These are phyloP conservation scores for Dendrolimus punctatus DNA, from an alignment of 1,140 invertebrate species.

Conservation along the genomic window DNA sequence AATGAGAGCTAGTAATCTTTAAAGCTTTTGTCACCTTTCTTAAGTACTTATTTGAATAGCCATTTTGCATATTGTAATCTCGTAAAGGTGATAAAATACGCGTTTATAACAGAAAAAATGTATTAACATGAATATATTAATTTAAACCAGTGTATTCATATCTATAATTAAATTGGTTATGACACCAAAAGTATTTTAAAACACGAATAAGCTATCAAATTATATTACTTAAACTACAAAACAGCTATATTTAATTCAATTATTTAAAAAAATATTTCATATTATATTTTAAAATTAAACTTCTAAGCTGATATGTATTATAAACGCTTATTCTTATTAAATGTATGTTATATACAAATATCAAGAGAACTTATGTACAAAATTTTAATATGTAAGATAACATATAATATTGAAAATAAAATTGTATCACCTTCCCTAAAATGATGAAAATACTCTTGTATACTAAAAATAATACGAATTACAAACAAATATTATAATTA, in stretches of 20 bases:
- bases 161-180: neutral
- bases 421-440: no score
- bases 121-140: constrained; percentile 8
- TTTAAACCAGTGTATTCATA: constrained; percentile 23
- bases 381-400: no score
- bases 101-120: neutral
- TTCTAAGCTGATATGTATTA: no score
- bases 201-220: neutral
- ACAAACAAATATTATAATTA: constrained; percentile 25
- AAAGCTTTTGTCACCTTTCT: constrained; percentile 5
- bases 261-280: constrained; percentile 1
- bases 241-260: constrained; percentile 8
- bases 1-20: neutral
- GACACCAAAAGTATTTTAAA: no score
- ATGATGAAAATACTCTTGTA: no score
- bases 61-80: neutral
- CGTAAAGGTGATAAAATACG: constrained; percentile 8
- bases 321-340: constrained; percentile 8
- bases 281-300: neutral
- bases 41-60: constrained; percentile 1
- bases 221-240: constrained; percentile 17
- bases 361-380: constrained; percentile 26
- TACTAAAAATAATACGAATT: no score
- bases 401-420: no score
- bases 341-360: constrained; percentile 6